Conservation (phyloP, 2,888 invertebrate genomes). For the Nephrotoma flavescens region DNA sequence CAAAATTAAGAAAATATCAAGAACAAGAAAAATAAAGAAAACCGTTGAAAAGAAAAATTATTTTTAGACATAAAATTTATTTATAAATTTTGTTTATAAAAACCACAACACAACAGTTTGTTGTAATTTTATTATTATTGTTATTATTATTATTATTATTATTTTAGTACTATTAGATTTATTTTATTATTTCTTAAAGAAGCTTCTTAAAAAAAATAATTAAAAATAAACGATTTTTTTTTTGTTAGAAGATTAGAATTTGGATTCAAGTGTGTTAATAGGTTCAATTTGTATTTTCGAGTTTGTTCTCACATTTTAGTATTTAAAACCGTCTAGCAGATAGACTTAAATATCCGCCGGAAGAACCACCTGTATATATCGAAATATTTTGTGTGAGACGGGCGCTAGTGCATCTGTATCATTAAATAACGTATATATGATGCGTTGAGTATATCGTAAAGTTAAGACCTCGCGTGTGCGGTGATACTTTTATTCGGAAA, state of each 20-base stretch:
- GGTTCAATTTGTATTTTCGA: not conserved
- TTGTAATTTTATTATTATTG: not conserved
- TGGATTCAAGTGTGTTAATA: not conserved
- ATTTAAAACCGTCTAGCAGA: not conserved
- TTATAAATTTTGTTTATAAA: not conserved
- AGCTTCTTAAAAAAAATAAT: not conserved
- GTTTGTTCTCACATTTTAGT: not conserved
- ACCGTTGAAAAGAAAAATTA: not conserved
- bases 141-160: not conserved
- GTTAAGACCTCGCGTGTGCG: not conserved
- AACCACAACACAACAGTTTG: not conserved
- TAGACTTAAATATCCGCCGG: not conserved
- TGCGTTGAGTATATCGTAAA: not conserved
- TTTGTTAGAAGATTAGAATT: not conserved
- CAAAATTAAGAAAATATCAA: not conserved
- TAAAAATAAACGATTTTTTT: not conserved
- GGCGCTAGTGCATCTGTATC: not conserved
- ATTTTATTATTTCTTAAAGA: not conserved
- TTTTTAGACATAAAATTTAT: not conserved
- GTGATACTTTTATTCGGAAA: not conserved
- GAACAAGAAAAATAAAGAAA: not conserved
- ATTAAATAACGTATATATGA: not conserved
- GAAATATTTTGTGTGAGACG: not conserved
- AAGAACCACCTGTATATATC: not conserved
- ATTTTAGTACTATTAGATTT: not conserved